Base-by-base conservation (phyloP, 2,888 invertebrate genomes). In the Hydraecia micacea region DNA sequence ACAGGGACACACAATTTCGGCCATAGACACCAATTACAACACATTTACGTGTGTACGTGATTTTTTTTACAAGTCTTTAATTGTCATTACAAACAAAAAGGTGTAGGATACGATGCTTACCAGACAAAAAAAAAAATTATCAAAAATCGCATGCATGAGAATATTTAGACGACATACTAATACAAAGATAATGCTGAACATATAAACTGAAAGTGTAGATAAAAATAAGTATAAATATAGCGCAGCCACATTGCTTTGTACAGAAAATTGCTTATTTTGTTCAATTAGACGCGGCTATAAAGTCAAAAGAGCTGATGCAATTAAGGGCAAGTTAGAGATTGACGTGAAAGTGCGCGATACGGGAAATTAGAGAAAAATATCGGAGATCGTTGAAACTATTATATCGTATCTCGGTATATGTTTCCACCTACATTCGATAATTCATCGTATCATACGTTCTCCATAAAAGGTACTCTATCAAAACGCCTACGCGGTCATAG, bases 271-370 rank as follows among this genome's bases (percentile, higher is more conserved):
- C 21, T 76, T 63, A 63, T 73, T 78, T 71, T 52, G 62, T 75
- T 72, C 76, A 79, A 62, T 73, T 74, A 46, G 73, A 75, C 71
- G 70, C 67, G 71, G 76, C 74, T 66, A 80, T 80, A 80, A 75
- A 86, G 25, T 62, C 72, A 72, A 81, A 81, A 80, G 68, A 77
- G 46, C 39, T 39, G 49, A 52, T 68, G 74, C 74, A 82, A 89
- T 88, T 85, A 89, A 83, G 88, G 86, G 84, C 88, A 83, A 70
- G 25, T 28, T 15, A 77, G 69, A 81, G 66, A 81, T 83, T 76
- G 73, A 68, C 75, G 81, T 73, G 88, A 88, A 88, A 88, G 88
- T 88, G 81, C 79, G 66, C 66, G 75, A 83, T 81, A 52, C 42
- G 69, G 81, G 78, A 84, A 85, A 81, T 84, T 84, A 72, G 36